Evolutionary conservation across 1,140 invertebrate genomes (phyloP).

Genomic region (Bactericera cockerelli): DNA sequence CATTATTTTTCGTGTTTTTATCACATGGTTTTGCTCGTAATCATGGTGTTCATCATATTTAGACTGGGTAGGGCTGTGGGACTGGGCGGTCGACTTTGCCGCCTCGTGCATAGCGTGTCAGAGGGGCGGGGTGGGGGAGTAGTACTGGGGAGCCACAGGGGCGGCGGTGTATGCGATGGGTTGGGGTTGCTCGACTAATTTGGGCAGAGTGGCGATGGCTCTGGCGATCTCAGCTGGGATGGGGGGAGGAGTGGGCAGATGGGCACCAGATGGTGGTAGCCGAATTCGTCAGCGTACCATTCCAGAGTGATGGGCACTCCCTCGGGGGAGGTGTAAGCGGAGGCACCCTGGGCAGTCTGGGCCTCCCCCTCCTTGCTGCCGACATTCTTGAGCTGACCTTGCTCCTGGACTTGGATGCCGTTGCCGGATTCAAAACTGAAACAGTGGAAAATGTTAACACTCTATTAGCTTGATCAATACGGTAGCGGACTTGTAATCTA

Average conservation of each 20-base stretch:
- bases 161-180: neutral
- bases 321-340: slow-evolving; percentile 54
- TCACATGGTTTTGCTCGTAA: neutral
- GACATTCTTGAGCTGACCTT: slow-evolving; percentile 56
- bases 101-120: no score
- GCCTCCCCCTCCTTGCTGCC: slow-evolving; percentile 45
- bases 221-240: slow-evolving; percentile 57
- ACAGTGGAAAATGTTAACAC: no score
- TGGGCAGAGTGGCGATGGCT: slow-evolving; percentile 36
- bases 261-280: slow-evolving; percentile 38
- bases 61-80: no score
- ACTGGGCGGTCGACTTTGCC: no score
- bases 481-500: no score
- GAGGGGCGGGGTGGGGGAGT: neutral
- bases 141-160: neutral
- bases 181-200: slow-evolving; percentile 8
- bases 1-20: neutral
- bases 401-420: slow-evolving; percentile 64
- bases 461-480: no score
- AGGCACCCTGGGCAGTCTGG: slow-evolving; percentile 54
- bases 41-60: neutral
- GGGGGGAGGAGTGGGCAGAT: slow-evolving; percentile 48
- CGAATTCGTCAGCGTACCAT: slow-evolving; percentile 62
- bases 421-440: slow-evolving; percentile 71
- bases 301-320: slow-evolving; percentile 47